Evolutionary conservation across 2,888 invertebrate genomes (phyloP), one percentile per base, ranked within the genome.

Genomic region (Erebia ligea): DNA sequence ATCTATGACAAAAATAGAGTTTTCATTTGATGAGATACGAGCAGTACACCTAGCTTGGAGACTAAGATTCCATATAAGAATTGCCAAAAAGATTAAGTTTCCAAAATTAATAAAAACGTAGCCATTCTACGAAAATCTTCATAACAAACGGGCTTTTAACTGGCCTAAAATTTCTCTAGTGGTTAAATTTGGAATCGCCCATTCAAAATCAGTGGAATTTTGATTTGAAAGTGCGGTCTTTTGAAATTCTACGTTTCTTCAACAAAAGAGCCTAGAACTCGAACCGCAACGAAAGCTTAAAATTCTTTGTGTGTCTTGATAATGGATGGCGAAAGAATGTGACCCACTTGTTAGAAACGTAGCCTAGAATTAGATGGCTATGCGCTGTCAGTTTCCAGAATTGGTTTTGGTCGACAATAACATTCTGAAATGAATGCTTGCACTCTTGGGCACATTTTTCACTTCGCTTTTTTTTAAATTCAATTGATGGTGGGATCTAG

Each of bases 251-350:
- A 48, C 45, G 17, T 45, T 2, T 15, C 9, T 19, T 61, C 11
- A 13, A 45, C 56, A 57, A 57, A 57, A 19, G 54, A 54, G 56
- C 25, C 21, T 57, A 57, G 56, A 62, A 19, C 8, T 21, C 21
- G 45, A 17, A 62, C 21, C 10, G 48, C 11, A 45, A 45, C 45
- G 62, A 21, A 45, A 21, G 21, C 21, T 62, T 21, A 1, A 8
- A 45, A 19, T 45, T 45, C 62, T 62, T 62, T 62, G 62, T 62
- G 45, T 48, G 62, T 17, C 48, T 45, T 48, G 15, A 48, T 61
- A 61, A 61, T 61, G 6, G 42, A 17, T 34, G 59, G 9, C 40
- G 40, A 17, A 40, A 59, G 59, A 59, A 59, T 59, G 59, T 59
- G 59, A 59, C 59, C 59, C 40, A 59, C 59, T 59, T 59, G 59